phyloP scores from a whole-genome alignment of 2,797 vertebrate species.

The Thunnus albacares region DNA sequence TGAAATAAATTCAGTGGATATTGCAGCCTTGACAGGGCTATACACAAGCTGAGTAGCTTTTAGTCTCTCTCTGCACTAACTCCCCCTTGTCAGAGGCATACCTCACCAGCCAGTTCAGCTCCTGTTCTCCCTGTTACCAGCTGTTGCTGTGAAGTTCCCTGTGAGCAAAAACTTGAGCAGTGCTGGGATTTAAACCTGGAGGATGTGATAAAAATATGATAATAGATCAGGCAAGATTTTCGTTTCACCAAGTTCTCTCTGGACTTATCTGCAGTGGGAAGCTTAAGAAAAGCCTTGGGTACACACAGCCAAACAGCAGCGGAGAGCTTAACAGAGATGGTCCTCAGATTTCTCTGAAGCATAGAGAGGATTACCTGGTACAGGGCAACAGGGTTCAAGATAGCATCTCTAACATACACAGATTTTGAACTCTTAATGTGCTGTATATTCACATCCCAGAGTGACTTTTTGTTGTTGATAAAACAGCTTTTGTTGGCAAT shows the following conservation, averaged over 20 bases:
- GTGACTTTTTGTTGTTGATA: not conserved
- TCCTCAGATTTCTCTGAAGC: slow-evolving; percentile 39
- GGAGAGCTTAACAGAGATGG: slow-evolving; percentile 52
- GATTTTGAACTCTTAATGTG: not conserved
- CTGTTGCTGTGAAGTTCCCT: slow-evolving; percentile 37
- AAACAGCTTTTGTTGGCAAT: no score
- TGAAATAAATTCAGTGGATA: not conserved
- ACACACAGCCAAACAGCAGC: slow-evolving; percentile 36
- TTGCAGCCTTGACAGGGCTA: not conserved
- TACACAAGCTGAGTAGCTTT: slow-evolving; percentile 12
- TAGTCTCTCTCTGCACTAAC: slow-evolving; percentile 16
- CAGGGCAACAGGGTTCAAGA: slow-evolving; percentile 33
- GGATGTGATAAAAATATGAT: slow-evolving; percentile 48
- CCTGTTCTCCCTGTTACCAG: slow-evolving; percentile 8
- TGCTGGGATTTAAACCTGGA: slow-evolving; percentile 34
- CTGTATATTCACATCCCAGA: not conserved
- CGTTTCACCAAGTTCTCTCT: slow-evolving; percentile 34
- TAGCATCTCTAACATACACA: slow-evolving; percentile 26
- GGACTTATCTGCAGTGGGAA: slow-evolving; percentile 34
- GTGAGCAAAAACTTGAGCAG: slow-evolving; percentile 21
- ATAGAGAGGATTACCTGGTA: slow-evolving; percentile 49
- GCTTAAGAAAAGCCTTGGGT: slow-evolving; percentile 30
- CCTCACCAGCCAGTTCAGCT: slow-evolving; percentile 8
- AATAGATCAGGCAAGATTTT: slow-evolving; percentile 36
- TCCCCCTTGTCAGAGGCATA: slow-evolving; percentile 26